Conservation (phyloP, 2,113 vertebrate genomes). For the Reinhardtius hippoglossoides region DNA sequence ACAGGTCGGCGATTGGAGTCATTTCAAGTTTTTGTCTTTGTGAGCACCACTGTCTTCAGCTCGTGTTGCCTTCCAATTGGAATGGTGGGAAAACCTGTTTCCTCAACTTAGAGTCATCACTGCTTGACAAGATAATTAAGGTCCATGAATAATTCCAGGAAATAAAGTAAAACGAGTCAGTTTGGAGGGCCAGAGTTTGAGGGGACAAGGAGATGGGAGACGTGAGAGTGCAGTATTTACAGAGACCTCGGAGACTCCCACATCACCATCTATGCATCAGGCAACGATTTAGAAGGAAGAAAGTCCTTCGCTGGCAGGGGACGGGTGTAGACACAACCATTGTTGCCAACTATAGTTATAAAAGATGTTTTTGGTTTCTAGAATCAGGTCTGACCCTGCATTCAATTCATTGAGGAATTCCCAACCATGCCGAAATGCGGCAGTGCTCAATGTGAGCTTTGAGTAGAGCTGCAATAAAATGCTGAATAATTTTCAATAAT, state of each 20-base stretch:
- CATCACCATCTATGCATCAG: constrained; percentile 69
- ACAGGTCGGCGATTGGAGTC: background rate
- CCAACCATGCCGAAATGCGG: constrained; percentile 7
- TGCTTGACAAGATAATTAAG: constrained; percentile 48
- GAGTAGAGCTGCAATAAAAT: constrained; percentile 33
- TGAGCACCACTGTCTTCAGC: constrained; percentile 17
- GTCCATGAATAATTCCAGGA: constrained; percentile 40
- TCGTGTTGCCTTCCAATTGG: constrained; percentile 7
- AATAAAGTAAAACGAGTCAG: constrained; percentile 41
- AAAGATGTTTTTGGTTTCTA: constrained; percentile 65
- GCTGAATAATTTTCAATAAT: constrained; percentile 16
- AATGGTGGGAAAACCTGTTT: constrained; percentile 29
- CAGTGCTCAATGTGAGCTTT: constrained; percentile 15
- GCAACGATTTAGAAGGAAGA: constrained; percentile 72
- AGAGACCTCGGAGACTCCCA: constrained; percentile 49
- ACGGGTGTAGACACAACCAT: constrained; percentile 34
- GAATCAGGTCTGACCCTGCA: constrained; percentile 49
- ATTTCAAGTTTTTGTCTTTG: constrained; percentile 23
- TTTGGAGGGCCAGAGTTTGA: constrained; percentile 14
- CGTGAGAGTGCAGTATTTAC: constrained; percentile 36
- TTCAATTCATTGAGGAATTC: constrained; percentile 52
- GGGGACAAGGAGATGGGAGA: constrained; percentile 43
- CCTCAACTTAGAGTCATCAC: constrained; percentile 18
- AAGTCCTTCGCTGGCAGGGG: constrained; percentile 52
- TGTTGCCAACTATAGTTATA: constrained; percentile 53